Percentiles rank a stretch among this genome's conserved stretches.
phyloP scores from a whole-genome alignment of 2,888 invertebrate species.

The Alloplasta piceator region DNA sequence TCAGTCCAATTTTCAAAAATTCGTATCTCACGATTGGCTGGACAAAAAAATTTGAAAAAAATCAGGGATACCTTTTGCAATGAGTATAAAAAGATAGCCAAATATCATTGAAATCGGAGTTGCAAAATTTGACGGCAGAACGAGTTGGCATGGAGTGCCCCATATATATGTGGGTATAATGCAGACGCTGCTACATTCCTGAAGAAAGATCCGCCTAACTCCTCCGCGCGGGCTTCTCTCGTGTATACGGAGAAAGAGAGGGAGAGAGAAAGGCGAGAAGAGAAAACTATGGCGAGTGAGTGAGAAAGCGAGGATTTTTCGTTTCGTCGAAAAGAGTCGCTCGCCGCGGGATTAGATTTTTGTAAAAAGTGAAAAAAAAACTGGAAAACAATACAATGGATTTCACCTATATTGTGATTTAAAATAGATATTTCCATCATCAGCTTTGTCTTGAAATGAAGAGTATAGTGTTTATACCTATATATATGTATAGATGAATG shows the following conservation, averaged over 20 bases:
- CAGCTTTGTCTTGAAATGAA: too few relatives aligned
- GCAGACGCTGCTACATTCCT: constrained; percentile 61
- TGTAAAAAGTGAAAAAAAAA: not conserved
- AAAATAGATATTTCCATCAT: not conserved
- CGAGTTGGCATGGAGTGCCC: too few relatives aligned
- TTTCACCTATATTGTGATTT: not conserved
- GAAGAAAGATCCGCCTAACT: constrained; percentile 61
- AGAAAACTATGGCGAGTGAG: not conserved
- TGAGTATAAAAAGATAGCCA: too few relatives aligned
- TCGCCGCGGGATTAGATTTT: not conserved
- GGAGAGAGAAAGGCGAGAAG: constrained; percentile 11
- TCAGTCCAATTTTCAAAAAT: too few relatives aligned
- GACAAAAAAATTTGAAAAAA: not conserved
- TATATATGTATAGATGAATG: too few relatives aligned
- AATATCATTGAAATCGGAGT: too few relatives aligned
- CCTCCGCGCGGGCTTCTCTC: constrained; percentile 29
- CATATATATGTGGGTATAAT: constrained; percentile 24
- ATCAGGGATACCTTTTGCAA: too few relatives aligned
- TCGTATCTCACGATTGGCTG: too few relatives aligned
- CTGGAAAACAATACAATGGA: not conserved
- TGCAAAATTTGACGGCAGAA: too few relatives aligned
- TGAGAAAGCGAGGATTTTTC: constrained; percentile 26
- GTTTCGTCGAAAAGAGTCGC: not conserved
- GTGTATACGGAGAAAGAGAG: constrained; percentile 29
- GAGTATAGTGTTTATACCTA: too few relatives aligned